These are phyloP conservation scores for Thymallus thymallus DNA, from an alignment of 2,113 vertebrate genomes.

Conservation along the genomic window DNA sequence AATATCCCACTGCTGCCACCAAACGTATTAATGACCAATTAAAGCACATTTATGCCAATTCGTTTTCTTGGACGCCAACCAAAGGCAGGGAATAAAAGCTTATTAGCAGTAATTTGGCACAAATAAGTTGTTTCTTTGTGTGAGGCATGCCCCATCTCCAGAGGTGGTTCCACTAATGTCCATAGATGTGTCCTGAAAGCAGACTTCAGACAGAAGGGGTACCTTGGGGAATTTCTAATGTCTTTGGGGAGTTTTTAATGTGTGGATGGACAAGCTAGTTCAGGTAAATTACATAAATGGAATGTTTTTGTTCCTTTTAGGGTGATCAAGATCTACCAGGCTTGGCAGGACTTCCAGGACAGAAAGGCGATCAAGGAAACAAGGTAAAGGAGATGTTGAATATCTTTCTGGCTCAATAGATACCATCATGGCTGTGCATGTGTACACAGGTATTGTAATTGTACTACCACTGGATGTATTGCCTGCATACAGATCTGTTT, in stretches of 20 bases:
- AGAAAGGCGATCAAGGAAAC: slow-evolving; percentile 81
- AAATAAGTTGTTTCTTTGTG: slow-evolving; percentile 17
- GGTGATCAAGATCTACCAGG: slow-evolving; percentile 81
- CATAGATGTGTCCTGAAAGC: slow-evolving; percentile 16
- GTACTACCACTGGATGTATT: no score
- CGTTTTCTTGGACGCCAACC: slow-evolving; percentile 35
- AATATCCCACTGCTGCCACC: no score
- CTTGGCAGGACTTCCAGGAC: slow-evolving; percentile 73
- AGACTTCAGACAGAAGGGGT: slow-evolving; percentile 7
- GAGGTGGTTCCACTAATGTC: slow-evolving; percentile 15
- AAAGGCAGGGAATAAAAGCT: slow-evolving; percentile 27
- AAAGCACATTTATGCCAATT: slow-evolving; percentile 50
- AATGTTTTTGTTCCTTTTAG: slow-evolving; percentile 60
- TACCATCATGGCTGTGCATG: no score
- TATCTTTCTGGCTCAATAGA: no score
- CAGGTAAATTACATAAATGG: background rate
- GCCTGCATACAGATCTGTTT: no score
- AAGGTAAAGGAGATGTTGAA: slow-evolving; percentile 70
- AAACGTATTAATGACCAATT: slow-evolving; percentile 30
- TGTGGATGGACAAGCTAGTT: background rate
- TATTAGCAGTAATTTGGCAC: slow-evolving; percentile 32
- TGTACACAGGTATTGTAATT: no score
- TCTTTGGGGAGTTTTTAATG: slow-evolving; percentile 2
- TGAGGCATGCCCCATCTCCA: slow-evolving; percentile 23
- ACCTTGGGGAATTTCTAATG: slow-evolving; percentile 20